Evolutionary conservation across 2,888 invertebrate genomes (phyloP).

Genomic region (Apodemia zela): DNA sequence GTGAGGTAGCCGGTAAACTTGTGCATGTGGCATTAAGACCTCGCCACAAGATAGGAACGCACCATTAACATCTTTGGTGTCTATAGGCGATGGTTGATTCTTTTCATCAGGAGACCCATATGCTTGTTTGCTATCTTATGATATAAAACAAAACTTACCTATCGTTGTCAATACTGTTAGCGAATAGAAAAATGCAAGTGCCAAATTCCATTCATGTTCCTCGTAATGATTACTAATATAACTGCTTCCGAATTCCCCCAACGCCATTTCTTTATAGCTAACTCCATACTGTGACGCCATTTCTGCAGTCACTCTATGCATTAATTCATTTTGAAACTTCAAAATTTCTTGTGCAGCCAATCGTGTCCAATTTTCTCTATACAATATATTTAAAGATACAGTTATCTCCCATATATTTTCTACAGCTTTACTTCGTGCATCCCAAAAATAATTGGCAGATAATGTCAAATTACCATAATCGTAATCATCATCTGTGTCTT

Average conservation of each 20-base stretch:
- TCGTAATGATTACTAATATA: slow-evolving; percentile 68
- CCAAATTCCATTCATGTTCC: slow-evolving; percentile 92
- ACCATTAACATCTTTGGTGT: no score
- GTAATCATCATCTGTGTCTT: slow-evolving; percentile 60
- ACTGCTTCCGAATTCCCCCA: slow-evolving; percentile 65
- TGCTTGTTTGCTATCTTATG: no score
- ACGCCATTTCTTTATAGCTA: slow-evolving; percentile 74
- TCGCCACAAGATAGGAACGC: no score
- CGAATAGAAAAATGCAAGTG: slow-evolving; percentile 95
- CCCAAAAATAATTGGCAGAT: slow-evolving; percentile 74
- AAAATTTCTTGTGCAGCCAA: slow-evolving; percentile 88
- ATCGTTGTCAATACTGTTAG: slow-evolving; percentile 96
- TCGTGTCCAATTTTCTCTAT: slow-evolving; percentile 94
- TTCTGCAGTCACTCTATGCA: slow-evolving; percentile 89
- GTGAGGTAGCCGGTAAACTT: no score
- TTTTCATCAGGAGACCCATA: no score
- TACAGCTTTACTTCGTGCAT: slow-evolving; percentile 82
- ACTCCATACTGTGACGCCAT: slow-evolving; percentile 83
- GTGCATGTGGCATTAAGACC: no score
- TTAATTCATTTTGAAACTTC: slow-evolving; percentile 91
- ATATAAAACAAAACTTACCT: slow-evolving; percentile 87
- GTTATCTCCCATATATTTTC: slow-evolving; percentile 96
- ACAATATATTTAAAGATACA: slow-evolving; percentile 91
- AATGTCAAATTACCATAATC: slow-evolving; percentile 63
- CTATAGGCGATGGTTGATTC: no score